phyloP scores from a whole-genome alignment of 2,888 invertebrate species.

The Palloptera scutellata region DNA sequence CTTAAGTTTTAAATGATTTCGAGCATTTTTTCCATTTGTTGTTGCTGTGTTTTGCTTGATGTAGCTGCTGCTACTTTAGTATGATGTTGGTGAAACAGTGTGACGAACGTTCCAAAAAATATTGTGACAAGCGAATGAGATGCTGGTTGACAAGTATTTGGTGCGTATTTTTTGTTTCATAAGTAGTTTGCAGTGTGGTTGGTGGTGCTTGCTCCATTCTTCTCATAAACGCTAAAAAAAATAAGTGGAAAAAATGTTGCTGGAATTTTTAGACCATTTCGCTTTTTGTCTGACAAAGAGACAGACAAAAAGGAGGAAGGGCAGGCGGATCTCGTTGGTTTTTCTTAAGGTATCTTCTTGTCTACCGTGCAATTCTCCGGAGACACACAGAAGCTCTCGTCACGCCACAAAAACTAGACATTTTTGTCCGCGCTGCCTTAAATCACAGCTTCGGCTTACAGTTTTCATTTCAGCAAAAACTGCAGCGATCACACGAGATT shows the following conservation, averaged over 20 bases:
- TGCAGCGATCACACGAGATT: conserved; percentile 38
- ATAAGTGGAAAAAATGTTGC: neutral
- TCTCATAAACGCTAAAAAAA: neutral
- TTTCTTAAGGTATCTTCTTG: too few species aligned
- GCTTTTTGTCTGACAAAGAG: too few species aligned
- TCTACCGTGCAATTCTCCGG: conserved; percentile 11
- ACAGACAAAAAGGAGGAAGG: neutral
- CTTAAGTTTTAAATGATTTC: conserved; percentile 52
- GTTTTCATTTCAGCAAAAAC: conserved; percentile 22
- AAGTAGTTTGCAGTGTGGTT: neutral
- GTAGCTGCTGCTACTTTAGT: neutral
- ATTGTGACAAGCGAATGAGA: conserved; percentile 5
- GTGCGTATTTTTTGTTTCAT: neutral
- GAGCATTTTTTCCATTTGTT: neutral
- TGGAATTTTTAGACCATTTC: neutral
- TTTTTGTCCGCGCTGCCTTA: neutral
- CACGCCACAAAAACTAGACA: neutral
- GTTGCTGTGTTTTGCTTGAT: neutral
- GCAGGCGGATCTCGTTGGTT: neutral
- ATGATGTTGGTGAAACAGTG: neutral
- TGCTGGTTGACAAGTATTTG: neutral
- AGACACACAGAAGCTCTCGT: neutral
- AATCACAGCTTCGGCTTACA: neutral
- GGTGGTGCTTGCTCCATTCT: neutral
- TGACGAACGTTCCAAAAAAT: neutral